These are phyloP conservation scores for Toxonevra muliebris DNA, from an alignment of 2,888 invertebrate species.

Conservation along the genomic window DNA sequence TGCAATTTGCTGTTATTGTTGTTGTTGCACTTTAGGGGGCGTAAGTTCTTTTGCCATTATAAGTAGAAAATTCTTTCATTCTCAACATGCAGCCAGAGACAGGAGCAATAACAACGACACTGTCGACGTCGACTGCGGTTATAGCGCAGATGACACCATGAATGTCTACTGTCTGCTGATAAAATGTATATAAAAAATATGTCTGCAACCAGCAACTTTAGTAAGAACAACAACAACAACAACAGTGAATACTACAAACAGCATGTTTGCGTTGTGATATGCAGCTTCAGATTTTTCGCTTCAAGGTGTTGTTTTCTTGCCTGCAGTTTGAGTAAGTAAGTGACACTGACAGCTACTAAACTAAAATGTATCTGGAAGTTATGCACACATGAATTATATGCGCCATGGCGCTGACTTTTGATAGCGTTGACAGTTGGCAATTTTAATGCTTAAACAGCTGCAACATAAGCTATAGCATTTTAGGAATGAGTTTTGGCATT, in stretches of 20 bases:
- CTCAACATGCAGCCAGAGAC: neutral
- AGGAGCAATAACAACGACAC: neutral
- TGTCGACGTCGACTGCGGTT: no score
- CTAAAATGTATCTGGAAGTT: conserved; percentile 1
- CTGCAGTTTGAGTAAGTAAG: neutral
- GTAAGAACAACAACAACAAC: no score
- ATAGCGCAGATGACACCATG: neutral
- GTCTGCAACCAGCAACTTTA: no score
- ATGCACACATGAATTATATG: conserved; percentile 19
- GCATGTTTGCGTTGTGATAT: no score
- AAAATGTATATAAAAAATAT: conserved; percentile 17
- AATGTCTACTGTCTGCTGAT: conserved; percentile 7
- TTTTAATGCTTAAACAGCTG: conserved; percentile 7
- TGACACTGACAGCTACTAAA: conserved; percentile 19
- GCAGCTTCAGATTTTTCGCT: neutral
- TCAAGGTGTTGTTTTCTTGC: neutral
- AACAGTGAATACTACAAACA: no score
- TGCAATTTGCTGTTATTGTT: no score
- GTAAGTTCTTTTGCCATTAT: no score
- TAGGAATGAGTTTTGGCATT: no score
- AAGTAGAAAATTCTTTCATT: neutral
- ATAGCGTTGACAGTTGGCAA: conserved; percentile 16
- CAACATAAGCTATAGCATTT: no score
- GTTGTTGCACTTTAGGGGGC: no score
- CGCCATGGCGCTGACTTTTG: conserved; percentile 18